Conservation (phyloP, 2,113 vertebrate genomes). For the Centropus unirufus region DNA sequence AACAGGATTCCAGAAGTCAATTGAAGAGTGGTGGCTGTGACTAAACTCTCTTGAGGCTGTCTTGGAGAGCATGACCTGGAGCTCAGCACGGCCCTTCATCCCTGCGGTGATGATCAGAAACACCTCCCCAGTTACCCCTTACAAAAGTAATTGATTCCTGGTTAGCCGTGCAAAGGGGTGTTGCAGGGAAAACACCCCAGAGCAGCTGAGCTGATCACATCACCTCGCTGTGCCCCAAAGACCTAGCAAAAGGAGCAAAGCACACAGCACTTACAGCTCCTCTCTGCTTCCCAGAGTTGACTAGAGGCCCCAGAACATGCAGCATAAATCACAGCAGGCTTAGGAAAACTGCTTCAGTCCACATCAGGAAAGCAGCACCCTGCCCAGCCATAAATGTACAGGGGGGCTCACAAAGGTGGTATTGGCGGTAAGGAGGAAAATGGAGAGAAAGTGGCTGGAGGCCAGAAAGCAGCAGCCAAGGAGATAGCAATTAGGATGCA, state of each 20-base stretch:
- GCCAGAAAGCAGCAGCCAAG: conserved; percentile 16
- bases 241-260: not conserved
- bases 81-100: not conserved
- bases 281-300: not conserved
- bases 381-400: fast-evolving
- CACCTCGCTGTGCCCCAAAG: not conserved
- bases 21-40: not conserved
- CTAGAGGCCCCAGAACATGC: not conserved
- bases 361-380: not conserved
- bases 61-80: not conserved
- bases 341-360: not conserved
- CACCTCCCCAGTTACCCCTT: not conserved
- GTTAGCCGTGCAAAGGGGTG: not conserved
- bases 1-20: not conserved
- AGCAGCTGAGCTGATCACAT: fast-evolving
- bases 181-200: not conserved
- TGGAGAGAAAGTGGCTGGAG: not conserved
- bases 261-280: not conserved
- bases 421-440: not conserved
- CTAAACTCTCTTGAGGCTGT: not conserved
- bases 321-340: not conserved
- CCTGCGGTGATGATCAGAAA: not conserved
- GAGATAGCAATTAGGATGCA: conserved; percentile 65
- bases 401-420: not conserved
- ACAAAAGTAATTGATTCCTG: not conserved